These are phyloP conservation scores for Spatulosminthurus flaviceps DNA, from an alignment of 2,888 invertebrate species.

Conservation along the genomic window DNA sequence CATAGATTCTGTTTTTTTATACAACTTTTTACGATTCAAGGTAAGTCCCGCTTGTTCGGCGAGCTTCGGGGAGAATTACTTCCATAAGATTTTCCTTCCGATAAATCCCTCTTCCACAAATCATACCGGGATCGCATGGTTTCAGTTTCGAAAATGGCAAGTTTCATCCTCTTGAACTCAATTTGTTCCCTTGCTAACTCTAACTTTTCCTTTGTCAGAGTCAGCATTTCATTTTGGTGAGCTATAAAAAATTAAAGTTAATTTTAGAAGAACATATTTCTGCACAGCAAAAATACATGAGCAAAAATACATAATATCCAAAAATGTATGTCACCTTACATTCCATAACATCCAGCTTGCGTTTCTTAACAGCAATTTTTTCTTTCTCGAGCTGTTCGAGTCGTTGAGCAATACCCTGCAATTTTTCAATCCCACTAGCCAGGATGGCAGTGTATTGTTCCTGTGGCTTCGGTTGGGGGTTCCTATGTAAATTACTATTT, in stretches of 20 bases:
- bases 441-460: background rate
- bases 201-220: background rate
- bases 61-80: too few species aligned
- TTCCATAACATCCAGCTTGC: background rate
- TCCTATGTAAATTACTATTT: too few species aligned
- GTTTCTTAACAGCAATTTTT: background rate
- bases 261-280: too few species aligned
- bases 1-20: too few species aligned
- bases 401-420: background rate
- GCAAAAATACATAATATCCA: too few species aligned
- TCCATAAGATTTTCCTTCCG: background rate
- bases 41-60: too few species aligned
- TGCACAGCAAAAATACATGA: too few species aligned
- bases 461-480: background rate
- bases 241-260: background rate
- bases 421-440: background rate
- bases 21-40: too few species aligned
- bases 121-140: background rate
- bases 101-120: background rate
- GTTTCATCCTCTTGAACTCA: background rate
- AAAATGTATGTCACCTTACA: too few species aligned
- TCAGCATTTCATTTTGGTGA: background rate
- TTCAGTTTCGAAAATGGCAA: background rate
- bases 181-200: background rate
- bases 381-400: background rate